phyloP scores from a whole-genome alignment of 2,888 invertebrate genomes.

The Patella ulyssiponensis region DNA sequence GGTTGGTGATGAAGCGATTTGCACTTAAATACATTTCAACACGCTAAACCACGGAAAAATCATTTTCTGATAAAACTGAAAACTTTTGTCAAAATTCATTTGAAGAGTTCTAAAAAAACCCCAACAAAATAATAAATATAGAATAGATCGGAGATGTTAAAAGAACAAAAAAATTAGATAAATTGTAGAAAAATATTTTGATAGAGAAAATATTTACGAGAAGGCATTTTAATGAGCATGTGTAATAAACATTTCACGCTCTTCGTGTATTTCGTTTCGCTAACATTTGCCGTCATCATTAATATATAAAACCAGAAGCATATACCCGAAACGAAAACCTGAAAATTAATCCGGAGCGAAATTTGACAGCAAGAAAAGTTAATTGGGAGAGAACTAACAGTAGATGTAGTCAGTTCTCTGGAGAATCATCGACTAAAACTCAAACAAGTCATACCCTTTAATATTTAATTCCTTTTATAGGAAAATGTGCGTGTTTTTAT shows the following conservation, averaged over 20 bases:
- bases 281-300: neutral
- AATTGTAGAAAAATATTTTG: no score
- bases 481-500: neutral
- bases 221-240: neutral
- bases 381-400: neutral
- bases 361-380: neutral
- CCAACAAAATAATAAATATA: neutral
- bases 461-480: conserved; percentile 10
- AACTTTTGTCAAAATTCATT: neutral
- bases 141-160: neutral
- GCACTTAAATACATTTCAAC: no score
- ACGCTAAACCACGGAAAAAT: neutral
- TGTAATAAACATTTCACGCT: neutral
- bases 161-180: no score
- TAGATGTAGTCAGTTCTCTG: neutral
- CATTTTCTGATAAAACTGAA: neutral
- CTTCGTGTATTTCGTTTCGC: conserved; percentile 2
- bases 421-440: neutral
- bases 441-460: neutral
- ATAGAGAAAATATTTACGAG: no score
- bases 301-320: no score
- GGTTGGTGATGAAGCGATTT: no score
- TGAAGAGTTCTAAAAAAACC: neutral
- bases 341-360: no score
- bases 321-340: no score